Percentiles rank a stretch among this genome's conserved stretches.
Conservation (phyloP, 2,888 invertebrate genomes). For the Clivina fossor region DNA sequence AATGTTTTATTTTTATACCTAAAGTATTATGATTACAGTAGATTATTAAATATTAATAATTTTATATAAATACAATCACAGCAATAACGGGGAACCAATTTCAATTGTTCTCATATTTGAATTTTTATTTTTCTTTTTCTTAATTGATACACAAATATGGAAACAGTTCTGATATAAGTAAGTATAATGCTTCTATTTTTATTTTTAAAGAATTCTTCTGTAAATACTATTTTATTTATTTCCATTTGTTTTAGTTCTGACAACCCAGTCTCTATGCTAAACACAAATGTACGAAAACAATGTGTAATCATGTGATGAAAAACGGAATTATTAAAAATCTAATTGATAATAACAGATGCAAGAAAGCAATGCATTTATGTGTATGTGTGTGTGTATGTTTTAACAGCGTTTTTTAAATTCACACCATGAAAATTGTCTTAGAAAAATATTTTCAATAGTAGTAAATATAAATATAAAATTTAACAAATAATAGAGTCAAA, state of each 20-base stretch:
- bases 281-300: background rate
- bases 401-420: too few relatives aligned
- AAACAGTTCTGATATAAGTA: too few relatives aligned
- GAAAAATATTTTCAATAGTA: too few relatives aligned
- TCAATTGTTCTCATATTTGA: conserved; percentile 31
- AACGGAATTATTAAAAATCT: background rate
- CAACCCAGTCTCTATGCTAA: conserved; percentile 28
- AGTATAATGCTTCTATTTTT: conserved; percentile 7
- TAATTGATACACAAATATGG: conserved; percentile 25
- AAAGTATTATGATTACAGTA: conserved; percentile 45
- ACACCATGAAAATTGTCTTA: too few relatives aligned
- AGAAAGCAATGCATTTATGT: conserved; percentile 10
- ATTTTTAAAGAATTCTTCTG: conserved; percentile 18
- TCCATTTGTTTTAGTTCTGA: conserved; percentile 12
- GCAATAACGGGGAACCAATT: conserved; percentile 51
- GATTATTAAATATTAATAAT: conserved; percentile 46
- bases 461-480: too few relatives aligned
- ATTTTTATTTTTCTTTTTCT: conserved; percentile 21
- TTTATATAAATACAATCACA: conserved; percentile 53
- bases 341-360: background rate
- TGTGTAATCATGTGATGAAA: background rate
- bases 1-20: conserved; percentile 30
- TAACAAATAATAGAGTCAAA: too few relatives aligned
- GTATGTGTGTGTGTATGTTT: background rate
- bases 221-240: conserved; percentile 18